Percentiles rank a stretch among this genome's conserved stretches.
Conservation (phyloP, 2,113 vertebrate species). For the Uria aalge region DNA sequence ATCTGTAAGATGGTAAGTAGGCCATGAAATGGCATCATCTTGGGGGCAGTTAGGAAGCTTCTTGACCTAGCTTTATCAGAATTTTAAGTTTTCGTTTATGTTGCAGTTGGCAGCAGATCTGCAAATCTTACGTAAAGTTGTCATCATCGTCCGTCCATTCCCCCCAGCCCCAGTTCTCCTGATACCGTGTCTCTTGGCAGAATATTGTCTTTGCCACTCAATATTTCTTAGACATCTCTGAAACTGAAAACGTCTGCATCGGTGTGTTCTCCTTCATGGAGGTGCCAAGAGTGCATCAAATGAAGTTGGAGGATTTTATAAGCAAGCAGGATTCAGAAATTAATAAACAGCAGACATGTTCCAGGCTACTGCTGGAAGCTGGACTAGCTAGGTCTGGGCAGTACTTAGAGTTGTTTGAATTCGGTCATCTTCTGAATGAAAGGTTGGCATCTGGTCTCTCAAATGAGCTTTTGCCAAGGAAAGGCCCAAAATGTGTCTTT, state of each 20-base stretch:
- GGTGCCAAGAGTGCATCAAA: neutral
- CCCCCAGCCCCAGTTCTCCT: neutral
- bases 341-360: neutral
- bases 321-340: neutral
- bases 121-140: neutral
- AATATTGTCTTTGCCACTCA: neutral
- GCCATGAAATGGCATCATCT: neutral
- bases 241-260: neutral
- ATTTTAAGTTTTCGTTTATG: neutral
- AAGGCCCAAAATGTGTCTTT: neutral
- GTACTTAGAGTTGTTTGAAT: neutral
- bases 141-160: accelerated
- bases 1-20: neutral
- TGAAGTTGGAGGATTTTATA: neutral
- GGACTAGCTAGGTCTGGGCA: neutral
- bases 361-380: neutral
- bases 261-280: neutral
- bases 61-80: neutral
- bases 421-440: neutral
- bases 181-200: accelerated
- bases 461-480: neutral
- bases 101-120: neutral
- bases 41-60: neutral
- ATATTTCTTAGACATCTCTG: neutral
- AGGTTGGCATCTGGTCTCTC: neutral